Evolutionary conservation across 2,888 invertebrate species (phyloP).

Genomic region (Tenthredo scrophulariae): DNA sequence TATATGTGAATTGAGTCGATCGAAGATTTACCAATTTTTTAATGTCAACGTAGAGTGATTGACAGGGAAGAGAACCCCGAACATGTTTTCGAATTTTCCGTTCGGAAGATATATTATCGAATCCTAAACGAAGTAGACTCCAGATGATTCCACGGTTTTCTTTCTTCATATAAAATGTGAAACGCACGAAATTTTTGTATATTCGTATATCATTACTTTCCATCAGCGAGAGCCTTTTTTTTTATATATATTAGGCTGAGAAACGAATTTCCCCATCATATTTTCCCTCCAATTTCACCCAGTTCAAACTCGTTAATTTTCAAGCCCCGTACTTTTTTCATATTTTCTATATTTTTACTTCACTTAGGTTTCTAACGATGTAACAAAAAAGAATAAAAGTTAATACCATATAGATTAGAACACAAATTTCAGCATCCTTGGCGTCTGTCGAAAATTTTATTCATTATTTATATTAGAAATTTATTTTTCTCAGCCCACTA

Average conservation of each 20-base stretch:
- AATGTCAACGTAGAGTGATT: background rate
- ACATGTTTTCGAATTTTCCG: background rate
- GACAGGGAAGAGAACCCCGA: background rate
- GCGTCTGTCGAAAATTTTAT: background rate
- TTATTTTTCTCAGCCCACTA: background rate
- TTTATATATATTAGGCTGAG: background rate
- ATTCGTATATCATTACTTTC: background rate
- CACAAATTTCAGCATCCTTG: background rate
- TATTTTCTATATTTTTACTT: background rate
- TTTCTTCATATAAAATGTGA: background rate
- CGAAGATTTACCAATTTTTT: background rate
- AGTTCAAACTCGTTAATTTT: background rate
- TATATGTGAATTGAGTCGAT: background rate
- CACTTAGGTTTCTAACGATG: background rate
- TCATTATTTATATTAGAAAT: background rate
- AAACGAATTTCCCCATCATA: background rate
- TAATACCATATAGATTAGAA: background rate
- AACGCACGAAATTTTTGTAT: background rate
- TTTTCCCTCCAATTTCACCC: conserved; percentile 4
- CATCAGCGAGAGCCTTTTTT: conserved; percentile 1
- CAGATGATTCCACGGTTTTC: background rate
- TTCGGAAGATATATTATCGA: background rate
- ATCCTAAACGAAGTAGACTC: background rate
- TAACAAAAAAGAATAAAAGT: background rate
- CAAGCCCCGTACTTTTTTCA: background rate